Evolutionary conservation across 2,888 invertebrate species (phyloP).

Genomic region (Zonitis immaculata): DNA sequence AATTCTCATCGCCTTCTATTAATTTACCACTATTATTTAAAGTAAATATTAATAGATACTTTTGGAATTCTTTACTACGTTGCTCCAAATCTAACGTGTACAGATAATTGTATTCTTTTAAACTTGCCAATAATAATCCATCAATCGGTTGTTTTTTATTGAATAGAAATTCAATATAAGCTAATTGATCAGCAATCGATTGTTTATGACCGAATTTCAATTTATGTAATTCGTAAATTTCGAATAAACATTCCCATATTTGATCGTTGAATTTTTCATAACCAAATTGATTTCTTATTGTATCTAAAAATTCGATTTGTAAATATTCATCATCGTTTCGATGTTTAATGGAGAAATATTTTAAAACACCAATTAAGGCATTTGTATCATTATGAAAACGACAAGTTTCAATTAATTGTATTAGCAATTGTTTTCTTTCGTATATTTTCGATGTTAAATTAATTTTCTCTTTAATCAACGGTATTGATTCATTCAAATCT

Average conservation of each 20-base stretch:
- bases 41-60: background rate
- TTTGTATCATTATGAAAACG: constrained; percentile 20
- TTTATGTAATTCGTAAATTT: background rate
- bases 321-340: constrained; percentile 22
- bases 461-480: constrained; percentile 28
- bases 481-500: constrained; percentile 18
- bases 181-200: background rate
- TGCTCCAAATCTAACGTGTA: background rate
- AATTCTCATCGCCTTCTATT: background rate
- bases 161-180: background rate
- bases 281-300: background rate
- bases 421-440: constrained; percentile 15
- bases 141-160: background rate
- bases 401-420: constrained; percentile 20
- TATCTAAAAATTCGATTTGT: background rate
- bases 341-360: constrained; percentile 26
- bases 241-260: background rate
- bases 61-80: background rate
- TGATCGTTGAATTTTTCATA: background rate
- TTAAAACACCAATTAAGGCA: constrained; percentile 22
- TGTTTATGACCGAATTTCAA: background rate
- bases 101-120: background rate
- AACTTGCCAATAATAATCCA: background rate
- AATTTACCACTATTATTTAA: background rate
- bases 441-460: constrained; percentile 24